Base-by-base conservation (phyloP, 2,888 invertebrate genomes). In the Calliphora vomitoria region DNA sequence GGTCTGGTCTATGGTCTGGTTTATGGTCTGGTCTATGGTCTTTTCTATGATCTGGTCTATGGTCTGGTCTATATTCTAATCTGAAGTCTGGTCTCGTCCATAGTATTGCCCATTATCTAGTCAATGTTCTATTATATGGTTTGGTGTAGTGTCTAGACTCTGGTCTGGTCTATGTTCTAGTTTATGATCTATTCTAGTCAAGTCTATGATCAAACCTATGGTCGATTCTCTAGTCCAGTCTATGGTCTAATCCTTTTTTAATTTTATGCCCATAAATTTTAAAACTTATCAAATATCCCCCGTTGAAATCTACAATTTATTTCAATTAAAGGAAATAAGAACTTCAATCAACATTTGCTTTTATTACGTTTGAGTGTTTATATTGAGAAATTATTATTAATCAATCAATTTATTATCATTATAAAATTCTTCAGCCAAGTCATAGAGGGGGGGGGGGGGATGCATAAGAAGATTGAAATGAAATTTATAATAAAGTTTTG, bases 371-470 rank as follows among this genome's bases (percentile, higher is more conserved):
- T 25, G 8, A 60, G 44, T 47, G 44, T 60, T 41, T 58, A 18
- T 18, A 13, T 44, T n/a, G 11, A n/a, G 74, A 44, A 25, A 44
- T 75, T 66, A 25, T 69, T 62, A 44, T 64, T 72, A 64, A 72
- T 81, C 72, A 72, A 72, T 81, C 81, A 74, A 81, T 74, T 74
- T 25, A 74, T 53, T 71, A 53, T 35, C 38, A 15, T n/a, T 55
- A 11, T 5, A 58, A 58, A 69, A 11, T 20, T 66, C 41, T 25
- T 60, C 15, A 79, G 71, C 10, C 31, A 4, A 18, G 25, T 31
- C 15, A 11, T 31, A 10, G 15, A 25, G 18, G 10, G 53, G 3
- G n/a, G 5, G 0, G 13, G 31, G 15, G 11, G 13, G 13, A 0
- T 4, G 10, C n/a, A 20, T 13, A 10, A 62, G 47, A 25, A 20